phyloP scores from a whole-genome alignment of 1,140 invertebrate species.

The Cyclargus thomasi region DNA sequence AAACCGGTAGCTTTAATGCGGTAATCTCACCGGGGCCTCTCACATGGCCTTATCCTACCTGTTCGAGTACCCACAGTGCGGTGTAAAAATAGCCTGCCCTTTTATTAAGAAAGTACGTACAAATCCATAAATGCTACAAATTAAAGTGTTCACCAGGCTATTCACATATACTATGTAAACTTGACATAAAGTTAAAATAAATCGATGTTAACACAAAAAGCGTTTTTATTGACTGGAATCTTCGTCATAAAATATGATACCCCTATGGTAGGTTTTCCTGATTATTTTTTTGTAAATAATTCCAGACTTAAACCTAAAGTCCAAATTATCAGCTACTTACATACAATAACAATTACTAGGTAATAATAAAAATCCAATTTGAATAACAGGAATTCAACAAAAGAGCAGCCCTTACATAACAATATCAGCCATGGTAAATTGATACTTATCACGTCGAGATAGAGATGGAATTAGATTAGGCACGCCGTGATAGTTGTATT shows the following conservation, averaged over 20 bases:
- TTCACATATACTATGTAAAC: too few relatives aligned
- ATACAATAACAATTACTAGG: conserved; percentile 8
- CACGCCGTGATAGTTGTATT: conserved; percentile 38
- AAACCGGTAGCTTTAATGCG: not conserved
- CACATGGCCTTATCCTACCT: not conserved
- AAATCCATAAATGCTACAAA: too few relatives aligned
- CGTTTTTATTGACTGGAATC: too few relatives aligned
- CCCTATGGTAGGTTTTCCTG: too few relatives aligned
- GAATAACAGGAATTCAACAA: conserved; percentile 25
- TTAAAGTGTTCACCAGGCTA: too few relatives aligned
- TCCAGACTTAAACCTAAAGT: not conserved
- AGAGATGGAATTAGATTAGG: conserved; percentile 28
- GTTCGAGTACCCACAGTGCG: not conserved
- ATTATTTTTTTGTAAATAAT: too few relatives aligned
- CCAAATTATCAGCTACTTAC: not conserved
- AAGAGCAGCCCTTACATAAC: conserved; percentile 25
- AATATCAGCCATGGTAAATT: conserved; percentile 15
- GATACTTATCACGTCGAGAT: conserved; percentile 21
- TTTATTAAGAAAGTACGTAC: too few relatives aligned
- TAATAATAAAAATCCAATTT: conserved; percentile 11
- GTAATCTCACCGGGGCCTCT: not conserved
- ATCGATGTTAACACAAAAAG: too few relatives aligned
- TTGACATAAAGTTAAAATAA: too few relatives aligned
- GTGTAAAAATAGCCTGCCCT: not conserved
- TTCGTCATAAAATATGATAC: too few relatives aligned